Percentiles rank a stretch among this genome's conserved stretches.
These are phyloP conservation scores for Lagria hirta DNA, from an alignment of 2,888 invertebrate genomes.

Conservation along the genomic window DNA sequence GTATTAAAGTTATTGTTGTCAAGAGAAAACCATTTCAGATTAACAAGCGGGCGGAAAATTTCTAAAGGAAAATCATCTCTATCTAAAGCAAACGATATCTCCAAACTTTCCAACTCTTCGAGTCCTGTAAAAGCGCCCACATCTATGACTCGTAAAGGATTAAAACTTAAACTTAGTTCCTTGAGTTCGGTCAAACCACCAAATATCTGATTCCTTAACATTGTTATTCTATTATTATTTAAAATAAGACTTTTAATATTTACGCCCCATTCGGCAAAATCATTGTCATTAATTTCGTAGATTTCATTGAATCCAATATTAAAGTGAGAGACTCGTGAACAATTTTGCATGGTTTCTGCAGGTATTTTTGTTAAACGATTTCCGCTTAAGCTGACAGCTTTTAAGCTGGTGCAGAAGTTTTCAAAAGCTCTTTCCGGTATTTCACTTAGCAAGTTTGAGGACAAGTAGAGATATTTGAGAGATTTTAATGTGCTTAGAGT, in stretches of 20 bases:
- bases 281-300: conserved; percentile 71
- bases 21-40: conserved; percentile 79
- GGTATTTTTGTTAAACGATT: conserved; percentile 78
- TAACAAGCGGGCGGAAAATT: conserved; percentile 71
- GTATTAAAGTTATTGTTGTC: conserved; percentile 85
- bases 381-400: conserved; percentile 78
- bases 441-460: conserved; percentile 73
- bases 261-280: conserved; percentile 77
- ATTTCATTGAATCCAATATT: conserved; percentile 89
- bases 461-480: conserved; percentile 78
- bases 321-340: conserved; percentile 78
- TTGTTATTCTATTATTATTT: conserved; percentile 81
- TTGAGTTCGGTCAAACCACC: conserved; percentile 73
- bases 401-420: conserved; percentile 63
- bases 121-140: conserved; percentile 78
- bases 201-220: conserved; percentile 70
- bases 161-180: conserved; percentile 89
- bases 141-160: conserved; percentile 81
- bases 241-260: conserved; percentile 79
- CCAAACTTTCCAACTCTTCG: conserved; percentile 76
- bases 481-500: conserved; percentile 68
- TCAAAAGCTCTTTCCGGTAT: conserved; percentile 65
- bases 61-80: conserved; percentile 77
- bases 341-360: conserved; percentile 66
- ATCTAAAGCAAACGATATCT: conserved; percentile 82